These are phyloP conservation scores for Andrena minutula DNA, from an alignment of 2,888 invertebrate genomes.

Conservation along the genomic window DNA sequence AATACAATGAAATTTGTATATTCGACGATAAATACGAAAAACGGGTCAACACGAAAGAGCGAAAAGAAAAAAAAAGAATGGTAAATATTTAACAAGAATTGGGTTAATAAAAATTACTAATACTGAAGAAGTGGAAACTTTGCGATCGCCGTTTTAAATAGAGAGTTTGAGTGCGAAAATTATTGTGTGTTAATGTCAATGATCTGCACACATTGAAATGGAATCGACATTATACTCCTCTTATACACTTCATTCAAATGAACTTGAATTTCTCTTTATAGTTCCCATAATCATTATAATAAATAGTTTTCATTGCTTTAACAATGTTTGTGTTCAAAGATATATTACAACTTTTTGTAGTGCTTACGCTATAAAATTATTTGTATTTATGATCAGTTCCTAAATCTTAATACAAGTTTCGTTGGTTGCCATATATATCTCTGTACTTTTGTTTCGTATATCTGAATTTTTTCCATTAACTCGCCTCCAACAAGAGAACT, in stretches of 20 bases:
- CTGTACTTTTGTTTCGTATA: slow-evolving; percentile 52
- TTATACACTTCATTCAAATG: slow-evolving; percentile 30
- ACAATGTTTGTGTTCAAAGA: slow-evolving; percentile 66
- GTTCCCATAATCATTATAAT: slow-evolving; percentile 59
- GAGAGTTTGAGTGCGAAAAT: slow-evolving; percentile 33
- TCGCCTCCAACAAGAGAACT: slow-evolving; percentile 50
- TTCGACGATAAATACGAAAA: slow-evolving; percentile 25
- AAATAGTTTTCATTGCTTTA: slow-evolving; percentile 63
- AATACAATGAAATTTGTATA: slow-evolving; percentile 37
- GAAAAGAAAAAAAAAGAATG: neutral
- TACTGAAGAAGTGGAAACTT: slow-evolving; percentile 27
- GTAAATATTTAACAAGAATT: slow-evolving; percentile 8
- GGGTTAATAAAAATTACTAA: slow-evolving; percentile 28
- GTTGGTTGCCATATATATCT: slow-evolving; percentile 60
- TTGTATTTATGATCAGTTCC: slow-evolving; percentile 60
- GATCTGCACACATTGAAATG: slow-evolving; percentile 10
- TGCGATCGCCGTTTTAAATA: slow-evolving; percentile 10
- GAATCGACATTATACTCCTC: slow-evolving; percentile 24
- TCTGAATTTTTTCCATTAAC: slow-evolving; percentile 33
- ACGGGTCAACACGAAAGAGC: slow-evolving; percentile 4
- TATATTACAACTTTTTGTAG: slow-evolving; percentile 67
- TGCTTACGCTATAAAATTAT: slow-evolving; percentile 65
- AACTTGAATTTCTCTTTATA: slow-evolving; percentile 31
- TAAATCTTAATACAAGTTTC: slow-evolving; percentile 62
- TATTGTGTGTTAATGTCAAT: slow-evolving; percentile 15